Evolutionary conservation across 2,113 vertebrate species (phyloP).

Genomic region (Beaufortia kweichowensis): DNA sequence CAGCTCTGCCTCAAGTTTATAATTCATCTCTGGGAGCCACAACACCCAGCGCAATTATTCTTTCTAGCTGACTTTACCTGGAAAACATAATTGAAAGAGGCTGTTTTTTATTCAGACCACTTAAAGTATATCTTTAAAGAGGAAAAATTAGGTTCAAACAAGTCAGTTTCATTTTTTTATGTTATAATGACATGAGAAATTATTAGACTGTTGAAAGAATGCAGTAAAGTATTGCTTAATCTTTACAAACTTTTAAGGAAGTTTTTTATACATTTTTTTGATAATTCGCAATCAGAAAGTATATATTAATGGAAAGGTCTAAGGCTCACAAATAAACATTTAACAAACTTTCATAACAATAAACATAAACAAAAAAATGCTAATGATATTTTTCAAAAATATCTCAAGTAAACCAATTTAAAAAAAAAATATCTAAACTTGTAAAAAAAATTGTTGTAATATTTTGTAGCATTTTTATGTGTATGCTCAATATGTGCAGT

Average conservation of each 20-base stretch:
- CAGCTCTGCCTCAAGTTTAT: constrained; percentile 69
- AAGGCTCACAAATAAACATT: too few relatives aligned
- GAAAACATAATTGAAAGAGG: constrained; percentile 72
- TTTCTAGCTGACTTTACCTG: constrained; percentile 76
- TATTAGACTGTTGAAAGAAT: constrained; percentile 1
- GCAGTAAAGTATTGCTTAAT: neutral
- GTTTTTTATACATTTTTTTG: too few relatives aligned
- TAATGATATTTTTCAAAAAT: too few relatives aligned
- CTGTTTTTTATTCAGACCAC: constrained; percentile 65
- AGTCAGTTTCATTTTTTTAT: constrained; percentile 11
- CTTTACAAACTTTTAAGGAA: neutral
- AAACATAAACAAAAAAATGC: too few relatives aligned
- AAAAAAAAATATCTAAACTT: too few relatives aligned
- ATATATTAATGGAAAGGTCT: too few relatives aligned
- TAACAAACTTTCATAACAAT: too few relatives aligned
- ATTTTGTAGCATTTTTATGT: too few relatives aligned
- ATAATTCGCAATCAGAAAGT: too few relatives aligned
- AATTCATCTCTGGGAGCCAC: constrained; percentile 68
- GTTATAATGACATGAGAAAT: constrained; percentile 13
- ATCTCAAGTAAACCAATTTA: too few relatives aligned
- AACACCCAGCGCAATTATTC: constrained; percentile 76
- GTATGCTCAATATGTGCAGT: too few relatives aligned
- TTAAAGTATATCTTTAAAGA: constrained; percentile 62
- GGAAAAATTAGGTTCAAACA: neutral
- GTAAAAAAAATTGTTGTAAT: too few relatives aligned